phyloP scores from a whole-genome alignment of 2,888 invertebrate genomes.

The Anodontia alba region DNA sequence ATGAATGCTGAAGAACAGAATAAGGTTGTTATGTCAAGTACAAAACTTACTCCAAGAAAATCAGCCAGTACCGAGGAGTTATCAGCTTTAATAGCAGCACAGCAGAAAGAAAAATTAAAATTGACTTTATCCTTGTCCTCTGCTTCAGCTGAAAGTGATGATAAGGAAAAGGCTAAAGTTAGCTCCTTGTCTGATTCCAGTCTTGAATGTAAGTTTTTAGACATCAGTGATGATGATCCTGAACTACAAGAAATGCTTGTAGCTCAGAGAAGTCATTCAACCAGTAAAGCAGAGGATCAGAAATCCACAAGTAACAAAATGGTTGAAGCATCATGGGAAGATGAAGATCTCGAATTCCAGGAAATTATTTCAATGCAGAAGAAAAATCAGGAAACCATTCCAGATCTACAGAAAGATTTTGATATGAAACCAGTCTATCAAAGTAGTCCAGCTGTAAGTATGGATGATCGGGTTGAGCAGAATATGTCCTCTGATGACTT shows the following conservation, averaged over 20 bases:
- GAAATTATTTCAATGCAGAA: slow-evolving; percentile 60
- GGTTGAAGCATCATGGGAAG: background rate
- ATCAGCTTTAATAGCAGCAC: background rate
- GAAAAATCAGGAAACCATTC: slow-evolving; percentile 35
- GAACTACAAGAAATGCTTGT: slow-evolving; percentile 61
- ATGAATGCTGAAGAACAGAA: slow-evolving; percentile 37
- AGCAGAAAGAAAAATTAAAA: slow-evolving; percentile 21
- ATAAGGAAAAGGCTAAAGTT: background rate
- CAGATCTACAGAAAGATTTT: slow-evolving; percentile 46
- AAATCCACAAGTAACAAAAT: background rate
- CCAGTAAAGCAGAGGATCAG: slow-evolving; percentile 17
- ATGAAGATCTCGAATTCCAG: slow-evolving; percentile 55
- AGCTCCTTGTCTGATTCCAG: slow-evolving; percentile 33
- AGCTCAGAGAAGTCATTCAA: slow-evolving; percentile 43
- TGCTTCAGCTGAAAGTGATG: background rate
- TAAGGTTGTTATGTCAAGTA: background rate
- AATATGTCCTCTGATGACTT: slow-evolving; percentile 23
- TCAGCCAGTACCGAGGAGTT: slow-evolving; percentile 17
- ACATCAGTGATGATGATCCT: slow-evolving; percentile 58
- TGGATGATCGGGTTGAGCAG: slow-evolving; percentile 52
- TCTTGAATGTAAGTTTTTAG: slow-evolving; percentile 50
- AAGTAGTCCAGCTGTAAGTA: slow-evolving; percentile 62
- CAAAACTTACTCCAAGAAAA: slow-evolving; percentile 49
- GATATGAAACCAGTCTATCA: slow-evolving; percentile 54
- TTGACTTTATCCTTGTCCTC: slow-evolving; percentile 18